Evolutionary conservation across 92 coral and sea anemone genomes (phyloP).

Genomic region (Zoanthus sansibaricus): DNA sequence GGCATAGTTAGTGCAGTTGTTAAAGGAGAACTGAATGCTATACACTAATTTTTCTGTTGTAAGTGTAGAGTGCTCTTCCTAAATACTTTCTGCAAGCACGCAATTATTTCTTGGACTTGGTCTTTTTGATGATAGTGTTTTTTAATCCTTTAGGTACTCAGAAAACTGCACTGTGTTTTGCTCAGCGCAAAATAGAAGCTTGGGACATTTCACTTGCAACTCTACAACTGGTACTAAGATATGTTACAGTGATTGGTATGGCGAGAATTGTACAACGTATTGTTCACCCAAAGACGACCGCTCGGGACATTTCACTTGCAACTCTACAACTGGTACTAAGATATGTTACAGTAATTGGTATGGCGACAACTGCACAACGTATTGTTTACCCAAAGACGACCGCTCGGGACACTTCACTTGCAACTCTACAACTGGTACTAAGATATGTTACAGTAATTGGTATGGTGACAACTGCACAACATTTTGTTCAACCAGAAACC

Average conservation of each 20-base stretch:
- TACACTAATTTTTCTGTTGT: too few relatives aligned
- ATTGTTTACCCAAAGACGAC: slow-evolving; percentile 69
- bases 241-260: slow-evolving; percentile 65
- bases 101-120: too few relatives aligned
- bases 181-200: slow-evolving; percentile 48
- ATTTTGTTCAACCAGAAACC: slow-evolving; percentile 54
- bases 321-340: slow-evolving; percentile 53
- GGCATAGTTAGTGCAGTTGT: too few relatives aligned
- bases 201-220: slow-evolving; percentile 56
- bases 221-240: slow-evolving; percentile 52
- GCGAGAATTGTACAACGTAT: slow-evolving; percentile 47
- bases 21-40: too few relatives aligned
- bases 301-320: slow-evolving; percentile 53
- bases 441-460: slow-evolving; percentile 68
- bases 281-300: slow-evolving; percentile 68
- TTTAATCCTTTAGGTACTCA: slow-evolving; percentile 6
- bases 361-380: slow-evolving; percentile 54
- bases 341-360: slow-evolving; percentile 63
- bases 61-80: too few relatives aligned
- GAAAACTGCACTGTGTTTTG: slow-evolving; percentile 51
- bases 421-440: slow-evolving; percentile 62
- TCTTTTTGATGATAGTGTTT: too few relatives aligned
- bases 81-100: too few relatives aligned
- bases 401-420: slow-evolving; percentile 68
- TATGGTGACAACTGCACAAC: slow-evolving; percentile 72